These are phyloP conservation scores for Bombylius major DNA, from an alignment of 2,888 invertebrate species.

Conservation along the genomic window DNA sequence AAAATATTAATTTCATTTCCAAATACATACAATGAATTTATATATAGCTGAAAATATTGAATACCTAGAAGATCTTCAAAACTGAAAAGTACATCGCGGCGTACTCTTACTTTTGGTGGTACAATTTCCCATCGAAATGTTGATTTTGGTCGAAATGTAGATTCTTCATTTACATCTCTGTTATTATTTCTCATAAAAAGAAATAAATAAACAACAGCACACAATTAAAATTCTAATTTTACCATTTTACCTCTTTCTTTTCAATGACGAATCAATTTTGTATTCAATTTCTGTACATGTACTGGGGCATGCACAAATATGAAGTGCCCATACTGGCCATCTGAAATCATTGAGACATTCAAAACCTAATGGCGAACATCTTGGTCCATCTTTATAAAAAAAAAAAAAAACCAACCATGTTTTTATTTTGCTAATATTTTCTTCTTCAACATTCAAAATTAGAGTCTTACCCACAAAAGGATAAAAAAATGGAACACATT, in stretches of 20 bases:
- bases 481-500: constrained; percentile 46
- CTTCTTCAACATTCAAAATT: too few relatives aligned
- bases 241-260: not conserved
- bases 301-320: constrained; percentile 20
- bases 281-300: constrained; percentile 24
- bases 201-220: not conserved
- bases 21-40: too few relatives aligned
- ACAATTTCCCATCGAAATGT: constrained; percentile 43
- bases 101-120: constrained; percentile 41
- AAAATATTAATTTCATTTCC: not conserved
- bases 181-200: not conserved
- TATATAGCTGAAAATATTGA: too few relatives aligned
- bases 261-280: not conserved
- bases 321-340: constrained; percentile 32
- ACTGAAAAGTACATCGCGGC: constrained; percentile 44
- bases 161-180: constrained; percentile 4
- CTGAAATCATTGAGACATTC: constrained; percentile 30
- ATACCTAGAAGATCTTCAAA: constrained; percentile 45
- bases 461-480: constrained; percentile 26
- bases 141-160: constrained; percentile 24
- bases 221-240: not conserved
- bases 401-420: not conserved
- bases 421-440: not conserved
- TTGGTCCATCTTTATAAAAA: constrained; percentile 23
- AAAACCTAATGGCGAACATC: constrained; percentile 29